These are phyloP conservation scores for Mythimna impura DNA, from an alignment of 2,888 invertebrate genomes.

Conservation along the genomic window DNA sequence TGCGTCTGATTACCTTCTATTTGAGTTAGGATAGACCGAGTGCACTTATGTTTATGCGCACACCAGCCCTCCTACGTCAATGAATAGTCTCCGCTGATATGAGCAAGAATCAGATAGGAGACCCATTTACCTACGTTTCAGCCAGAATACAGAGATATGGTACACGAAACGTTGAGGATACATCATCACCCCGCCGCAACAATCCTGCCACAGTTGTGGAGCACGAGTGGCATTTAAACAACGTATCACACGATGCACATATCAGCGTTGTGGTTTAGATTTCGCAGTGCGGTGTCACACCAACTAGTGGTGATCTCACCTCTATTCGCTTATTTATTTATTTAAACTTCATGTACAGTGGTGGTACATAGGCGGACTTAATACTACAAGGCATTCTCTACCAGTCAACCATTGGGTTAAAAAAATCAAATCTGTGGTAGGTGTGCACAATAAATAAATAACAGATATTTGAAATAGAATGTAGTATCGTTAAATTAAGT, in stretches of 20 bases:
- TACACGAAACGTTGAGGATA: background rate
- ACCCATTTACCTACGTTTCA: too few relatives aligned
- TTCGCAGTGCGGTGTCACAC: background rate
- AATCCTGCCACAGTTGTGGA: conserved; percentile 1
- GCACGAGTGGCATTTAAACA: conserved; percentile 14
- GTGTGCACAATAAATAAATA: too few relatives aligned
- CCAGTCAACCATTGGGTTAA: too few relatives aligned
- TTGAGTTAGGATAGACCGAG: too few relatives aligned
- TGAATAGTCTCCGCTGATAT: background rate
- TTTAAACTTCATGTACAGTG: too few relatives aligned
- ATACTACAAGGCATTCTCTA: too few relatives aligned
- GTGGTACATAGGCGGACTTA: too few relatives aligned
- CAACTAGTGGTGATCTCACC: background rate
- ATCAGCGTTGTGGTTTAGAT: conserved; percentile 21
- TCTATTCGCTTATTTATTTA: background rate
- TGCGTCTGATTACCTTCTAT: background rate
- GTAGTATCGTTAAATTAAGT: too few relatives aligned
- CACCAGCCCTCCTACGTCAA: background rate
- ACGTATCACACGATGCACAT: background rate
- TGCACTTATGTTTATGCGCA: background rate
- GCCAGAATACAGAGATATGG: background rate
- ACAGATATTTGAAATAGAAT: too few relatives aligned
- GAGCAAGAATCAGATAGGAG: background rate
- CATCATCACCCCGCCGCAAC: background rate
- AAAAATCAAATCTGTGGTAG: too few relatives aligned